A percentile compares a stretch with the other conserved stretches of the same genome.
Conservation (phyloP, 2,113 vertebrate species). For the Toxotes chatareus region DNA sequence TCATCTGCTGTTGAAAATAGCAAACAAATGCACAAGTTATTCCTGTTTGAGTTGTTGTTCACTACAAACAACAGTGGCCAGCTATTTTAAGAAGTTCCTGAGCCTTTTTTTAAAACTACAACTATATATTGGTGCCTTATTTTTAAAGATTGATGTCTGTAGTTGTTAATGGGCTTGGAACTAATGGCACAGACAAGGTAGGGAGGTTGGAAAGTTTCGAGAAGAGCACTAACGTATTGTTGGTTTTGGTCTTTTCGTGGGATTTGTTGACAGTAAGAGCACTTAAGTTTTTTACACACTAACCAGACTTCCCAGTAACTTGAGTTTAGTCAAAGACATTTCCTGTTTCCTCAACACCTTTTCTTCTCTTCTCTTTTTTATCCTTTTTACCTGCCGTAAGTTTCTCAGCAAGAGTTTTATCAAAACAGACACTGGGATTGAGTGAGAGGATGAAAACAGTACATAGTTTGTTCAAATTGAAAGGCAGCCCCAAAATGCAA, state of each 20-base stretch:
- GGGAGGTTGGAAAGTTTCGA: neutral
- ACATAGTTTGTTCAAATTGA: constrained; percentile 7
- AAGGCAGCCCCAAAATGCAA: constrained; percentile 8
- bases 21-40: neutral
- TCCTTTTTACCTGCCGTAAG: neutral
- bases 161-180: neutral
- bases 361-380: neutral
- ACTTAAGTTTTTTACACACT: neutral
- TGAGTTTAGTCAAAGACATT: neutral
- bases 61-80: neutral
- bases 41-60: neutral
- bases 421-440: neutral
- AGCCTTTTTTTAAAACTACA: neutral
- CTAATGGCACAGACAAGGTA: neutral
- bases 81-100: neutral
- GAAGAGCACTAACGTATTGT: neutral
- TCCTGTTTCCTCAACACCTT: neutral
- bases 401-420: neutral
- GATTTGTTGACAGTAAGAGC: neutral
- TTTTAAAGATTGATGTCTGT: neutral
- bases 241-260: neutral
- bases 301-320: neutral
- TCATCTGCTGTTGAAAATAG: neutral
- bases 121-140: neutral
- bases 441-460: constrained; percentile 3